Base-by-base conservation (phyloP, 2,888 invertebrate species). In the Eulithis prunata region DNA sequence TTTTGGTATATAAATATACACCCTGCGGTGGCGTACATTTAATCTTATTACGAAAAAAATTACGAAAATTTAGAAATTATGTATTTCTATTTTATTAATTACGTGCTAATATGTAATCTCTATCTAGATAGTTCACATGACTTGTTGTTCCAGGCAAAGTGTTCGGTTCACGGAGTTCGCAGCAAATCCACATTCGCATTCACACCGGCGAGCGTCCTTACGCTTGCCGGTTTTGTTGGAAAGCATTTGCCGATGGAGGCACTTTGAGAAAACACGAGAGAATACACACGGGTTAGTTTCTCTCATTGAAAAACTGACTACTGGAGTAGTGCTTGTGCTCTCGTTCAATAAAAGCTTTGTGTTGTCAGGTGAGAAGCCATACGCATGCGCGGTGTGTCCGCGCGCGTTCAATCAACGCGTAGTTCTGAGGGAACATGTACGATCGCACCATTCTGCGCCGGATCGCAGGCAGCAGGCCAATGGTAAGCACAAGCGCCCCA, bases 331-430 rank as follows among this genome's bases (percentile, higher is more conserved):
- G 21, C 21, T 21, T 21, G 21, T 21, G 21, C 21, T 21, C 21
- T 21, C 21, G 21, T 11, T 63, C 69, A 62, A 38, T n/a, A 13
- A 46, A 13, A 5, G 12, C 47, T 28, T 32, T 36, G 36, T 14
- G 38, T 41, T 54, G 4, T 4, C 38, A 94, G 94, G 96, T 32
- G 97, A 97, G 80, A 97, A 97, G 81, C 97, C 97, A 0, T 97
- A 97, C 80, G 97, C 96, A 8, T 97, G 97, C 81, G 96, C 97
- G 0, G 97, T 97, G 53, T 97, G 97, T 76, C 96, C 97, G 14
- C 95, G 97, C 67, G 97, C 97, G 38, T 97, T 97, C 86, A 97
- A 97, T 91, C 97, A 97, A 85, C 95, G 97, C 75, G 97, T 97
- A 0, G 97, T 97, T 38, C 88, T 97, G 43, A 94, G 97, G 1